A percentile compares a stretch with the other conserved stretches of the same genome.
phyloP scores from a whole-genome alignment of 2,797 vertebrate species.

The Tragopan temminckii region DNA sequence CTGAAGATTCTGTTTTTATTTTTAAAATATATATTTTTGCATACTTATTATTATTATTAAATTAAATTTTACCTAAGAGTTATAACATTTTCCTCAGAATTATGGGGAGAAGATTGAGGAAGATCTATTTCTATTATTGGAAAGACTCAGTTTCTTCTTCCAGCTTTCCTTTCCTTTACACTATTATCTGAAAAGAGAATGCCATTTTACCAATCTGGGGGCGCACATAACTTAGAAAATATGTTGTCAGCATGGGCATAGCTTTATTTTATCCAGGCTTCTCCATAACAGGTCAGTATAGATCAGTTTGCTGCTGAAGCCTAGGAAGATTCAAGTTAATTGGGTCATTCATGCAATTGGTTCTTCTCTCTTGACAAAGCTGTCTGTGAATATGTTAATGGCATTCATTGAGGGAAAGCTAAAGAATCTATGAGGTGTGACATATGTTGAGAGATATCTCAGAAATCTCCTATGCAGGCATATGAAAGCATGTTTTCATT shows the following conservation, averaged over 20 bases:
- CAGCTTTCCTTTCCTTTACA: background rate
- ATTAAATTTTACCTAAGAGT: background rate
- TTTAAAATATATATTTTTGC: background rate
- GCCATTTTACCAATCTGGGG: background rate
- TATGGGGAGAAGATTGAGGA: background rate
- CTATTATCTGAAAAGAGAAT: background rate
- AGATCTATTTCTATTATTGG: background rate
- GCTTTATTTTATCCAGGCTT: background rate
- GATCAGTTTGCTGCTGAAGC: background rate
- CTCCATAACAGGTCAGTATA: background rate
- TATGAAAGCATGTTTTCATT: background rate
- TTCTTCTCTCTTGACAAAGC: background rate
- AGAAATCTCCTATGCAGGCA: background rate
- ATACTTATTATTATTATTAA: background rate
- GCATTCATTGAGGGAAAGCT: background rate
- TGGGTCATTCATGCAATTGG: constrained; percentile 9
- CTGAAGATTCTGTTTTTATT: background rate
- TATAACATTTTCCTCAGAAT: background rate
- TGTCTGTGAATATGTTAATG: background rate
- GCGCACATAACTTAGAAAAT: background rate
- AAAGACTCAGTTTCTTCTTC: background rate
- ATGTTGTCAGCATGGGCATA: background rate
- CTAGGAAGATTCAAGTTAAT: background rate
- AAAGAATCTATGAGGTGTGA: constrained; percentile 44
- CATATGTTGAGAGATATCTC: constrained; percentile 22